A percentile compares a stretch with the other conserved stretches of the same genome.
phyloP scores from a whole-genome alignment of 2,888 invertebrate genomes.

The Trimorus sp. region DNA sequence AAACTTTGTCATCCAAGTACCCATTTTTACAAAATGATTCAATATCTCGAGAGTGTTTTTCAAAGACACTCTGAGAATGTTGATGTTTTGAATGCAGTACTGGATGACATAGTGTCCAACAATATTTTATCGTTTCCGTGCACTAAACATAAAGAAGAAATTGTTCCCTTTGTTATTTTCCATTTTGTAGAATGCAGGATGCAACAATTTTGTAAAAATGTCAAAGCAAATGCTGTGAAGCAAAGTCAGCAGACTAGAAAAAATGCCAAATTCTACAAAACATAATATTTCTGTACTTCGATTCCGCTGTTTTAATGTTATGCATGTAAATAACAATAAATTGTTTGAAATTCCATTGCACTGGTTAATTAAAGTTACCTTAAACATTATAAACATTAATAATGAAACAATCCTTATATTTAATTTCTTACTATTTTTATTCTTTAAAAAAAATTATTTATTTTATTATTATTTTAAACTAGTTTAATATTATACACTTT shows the following conservation, averaged over 20 bases:
- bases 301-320: too few relatives aligned
- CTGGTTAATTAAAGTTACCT: too few relatives aligned
- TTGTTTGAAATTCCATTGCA: too few relatives aligned
- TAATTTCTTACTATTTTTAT: too few relatives aligned
- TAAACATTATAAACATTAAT: too few relatives aligned
- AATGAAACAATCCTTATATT: too few relatives aligned
- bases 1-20: too few relatives aligned
- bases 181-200: not conserved
- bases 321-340: too few relatives aligned
- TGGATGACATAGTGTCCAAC: conserved; percentile 7
- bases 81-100: not conserved
- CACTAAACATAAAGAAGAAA: conserved; percentile 2
- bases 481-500: too few relatives aligned
- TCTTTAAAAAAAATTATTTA: too few relatives aligned
- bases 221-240: conserved; percentile 7
- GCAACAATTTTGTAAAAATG: conserved; percentile 3
- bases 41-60: conserved; percentile 5
- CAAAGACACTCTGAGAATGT: not conserved
- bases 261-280: conserved; percentile 5
- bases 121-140: conserved; percentile 10
- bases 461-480: too few relatives aligned
- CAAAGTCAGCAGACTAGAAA: conserved; percentile 22
- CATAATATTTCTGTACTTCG: not conserved
- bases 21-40: conserved; percentile 6
- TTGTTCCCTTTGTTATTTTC: not conserved